Conservation (phyloP, 2,888 invertebrate species). For the Yponomeuta sedellus region DNA sequence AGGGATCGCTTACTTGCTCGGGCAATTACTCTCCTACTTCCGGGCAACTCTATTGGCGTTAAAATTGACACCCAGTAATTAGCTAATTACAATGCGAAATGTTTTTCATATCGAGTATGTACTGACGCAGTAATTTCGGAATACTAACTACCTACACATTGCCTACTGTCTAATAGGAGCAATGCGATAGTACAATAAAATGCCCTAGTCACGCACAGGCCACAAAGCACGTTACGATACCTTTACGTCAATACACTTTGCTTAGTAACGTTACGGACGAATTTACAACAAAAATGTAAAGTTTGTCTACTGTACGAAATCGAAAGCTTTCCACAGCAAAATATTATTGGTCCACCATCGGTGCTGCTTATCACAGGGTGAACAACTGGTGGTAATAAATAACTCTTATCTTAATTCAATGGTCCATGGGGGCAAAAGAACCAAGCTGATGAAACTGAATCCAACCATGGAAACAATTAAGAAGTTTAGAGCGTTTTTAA, state of each 20-base stretch:
- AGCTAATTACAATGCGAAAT: conserved; percentile 12
- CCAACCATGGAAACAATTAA: conserved; percentile 5
- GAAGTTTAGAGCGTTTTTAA: background rate
- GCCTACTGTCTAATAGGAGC: background rate
- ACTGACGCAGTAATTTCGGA: background rate
- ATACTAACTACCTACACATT: background rate
- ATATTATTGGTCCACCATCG: conserved; percentile 3
- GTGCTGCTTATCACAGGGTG: background rate
- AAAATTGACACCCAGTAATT: conserved; percentile 31
- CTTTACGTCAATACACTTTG: too few relatives aligned
- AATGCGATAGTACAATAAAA: background rate
- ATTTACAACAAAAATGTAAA: too few relatives aligned
- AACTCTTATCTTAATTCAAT: conserved; percentile 52
- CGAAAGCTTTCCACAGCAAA: background rate
- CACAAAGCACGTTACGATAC: too few relatives aligned
- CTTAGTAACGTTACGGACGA: too few relatives aligned
- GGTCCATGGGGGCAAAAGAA: conserved; percentile 30
- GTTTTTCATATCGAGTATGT: conserved; percentile 13
- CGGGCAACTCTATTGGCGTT: conserved; percentile 29
- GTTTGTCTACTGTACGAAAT: background rate
- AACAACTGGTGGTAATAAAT: conserved; percentile 51
- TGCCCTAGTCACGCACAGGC: too few relatives aligned
- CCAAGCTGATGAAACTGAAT: background rate
- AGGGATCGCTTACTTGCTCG: conserved; percentile 55
- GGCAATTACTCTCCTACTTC: conserved; percentile 58